Percentiles rank a stretch among this genome's conserved stretches.
phyloP scores from a whole-genome alignment of 2,888 invertebrate genomes.

The Tipula confusa region DNA sequence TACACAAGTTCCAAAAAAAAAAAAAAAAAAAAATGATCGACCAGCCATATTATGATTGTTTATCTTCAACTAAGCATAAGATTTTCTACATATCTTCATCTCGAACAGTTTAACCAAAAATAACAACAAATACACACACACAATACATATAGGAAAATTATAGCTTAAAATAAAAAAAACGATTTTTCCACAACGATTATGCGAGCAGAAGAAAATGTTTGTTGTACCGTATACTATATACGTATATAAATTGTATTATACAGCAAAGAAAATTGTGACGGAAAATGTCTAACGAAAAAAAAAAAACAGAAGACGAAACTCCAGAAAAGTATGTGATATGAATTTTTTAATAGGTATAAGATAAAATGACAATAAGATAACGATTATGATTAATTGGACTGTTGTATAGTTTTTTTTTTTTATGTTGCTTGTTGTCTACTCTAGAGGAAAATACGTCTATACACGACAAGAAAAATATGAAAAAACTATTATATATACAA shows the following conservation, averaged over 20 bases:
- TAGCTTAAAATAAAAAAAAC: background rate
- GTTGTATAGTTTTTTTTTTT: background rate
- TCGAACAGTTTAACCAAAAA: background rate
- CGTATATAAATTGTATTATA: background rate
- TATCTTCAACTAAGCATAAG: background rate
- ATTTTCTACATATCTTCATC: background rate
- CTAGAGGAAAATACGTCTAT: background rate
- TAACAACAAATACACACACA: background rate
- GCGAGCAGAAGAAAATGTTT: background rate
- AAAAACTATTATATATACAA: slow-evolving; percentile 4
- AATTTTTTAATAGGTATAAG: background rate
- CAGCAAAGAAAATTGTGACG: background rate
- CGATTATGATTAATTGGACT: slow-evolving; percentile 20
- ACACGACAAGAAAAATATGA: background rate
- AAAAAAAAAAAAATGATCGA: background rate
- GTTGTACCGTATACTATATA: background rate
- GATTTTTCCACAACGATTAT: background rate
- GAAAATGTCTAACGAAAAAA: background rate
- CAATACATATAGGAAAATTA: background rate
- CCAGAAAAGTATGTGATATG: background rate
- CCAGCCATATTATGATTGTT: background rate
- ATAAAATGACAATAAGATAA: slow-evolving; percentile 20
- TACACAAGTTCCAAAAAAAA: background rate
- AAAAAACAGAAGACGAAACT: background rate
- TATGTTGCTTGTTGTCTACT: background rate